A percentile compares a stretch with the other conserved stretches of the same genome.
Evolutionary conservation across 1,140 invertebrate genomes (phyloP).

Genomic region (Plectrocnemia conspersa): DNA sequence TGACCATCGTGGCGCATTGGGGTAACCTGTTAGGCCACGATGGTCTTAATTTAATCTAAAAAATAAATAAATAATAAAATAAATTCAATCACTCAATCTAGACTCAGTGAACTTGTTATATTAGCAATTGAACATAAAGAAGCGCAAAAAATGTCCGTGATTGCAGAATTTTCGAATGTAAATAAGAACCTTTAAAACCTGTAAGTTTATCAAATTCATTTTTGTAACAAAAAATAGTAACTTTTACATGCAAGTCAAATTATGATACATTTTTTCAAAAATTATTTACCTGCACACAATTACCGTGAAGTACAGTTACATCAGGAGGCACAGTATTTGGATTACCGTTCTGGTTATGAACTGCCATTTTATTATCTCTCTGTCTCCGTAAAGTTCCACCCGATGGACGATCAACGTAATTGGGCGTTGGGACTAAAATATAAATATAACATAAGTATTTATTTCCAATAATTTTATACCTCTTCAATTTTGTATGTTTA

Average conservation of each 20-base stretch:
- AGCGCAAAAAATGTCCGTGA: too few species aligned
- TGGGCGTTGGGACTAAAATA: slow-evolving; percentile 30
- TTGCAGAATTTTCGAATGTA: too few species aligned
- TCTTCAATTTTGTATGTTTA: neutral
- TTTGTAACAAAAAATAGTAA: neutral
- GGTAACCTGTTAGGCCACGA: too few species aligned
- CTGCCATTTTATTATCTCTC: slow-evolving; percentile 46
- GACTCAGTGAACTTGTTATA: too few species aligned
- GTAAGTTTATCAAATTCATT: neutral
- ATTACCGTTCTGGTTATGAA: slow-evolving; percentile 31
- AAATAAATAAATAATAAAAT: too few species aligned
- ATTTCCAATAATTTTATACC: neutral
- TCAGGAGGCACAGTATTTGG: slow-evolving; percentile 42
- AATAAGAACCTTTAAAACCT: too few species aligned
- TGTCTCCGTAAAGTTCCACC: slow-evolving; percentile 46
- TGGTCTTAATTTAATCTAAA: too few species aligned
- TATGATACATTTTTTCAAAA: neutral
- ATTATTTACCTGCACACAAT: slow-evolving; percentile 43
- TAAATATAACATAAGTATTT: neutral
- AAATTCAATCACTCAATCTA: too few species aligned
- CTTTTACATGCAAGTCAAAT: neutral
- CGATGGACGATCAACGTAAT: slow-evolving; percentile 40
- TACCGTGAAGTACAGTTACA: slow-evolving; percentile 48
- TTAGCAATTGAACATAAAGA: too few species aligned
- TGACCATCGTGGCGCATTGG: too few species aligned